phyloP scores from a whole-genome alignment of 2,113 vertebrate species.

The Salvelinus alpinus region DNA sequence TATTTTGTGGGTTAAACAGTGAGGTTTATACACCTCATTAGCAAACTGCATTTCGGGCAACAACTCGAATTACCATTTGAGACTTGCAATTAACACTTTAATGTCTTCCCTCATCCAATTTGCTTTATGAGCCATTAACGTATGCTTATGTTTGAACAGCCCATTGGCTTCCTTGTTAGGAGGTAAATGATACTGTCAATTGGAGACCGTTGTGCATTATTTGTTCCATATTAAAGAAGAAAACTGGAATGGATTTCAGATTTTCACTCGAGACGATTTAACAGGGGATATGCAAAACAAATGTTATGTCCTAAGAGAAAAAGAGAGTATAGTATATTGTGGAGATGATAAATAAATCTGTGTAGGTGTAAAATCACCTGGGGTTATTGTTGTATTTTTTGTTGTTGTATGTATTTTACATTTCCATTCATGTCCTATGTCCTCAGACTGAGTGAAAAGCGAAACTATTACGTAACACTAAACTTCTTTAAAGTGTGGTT shows the following conservation, averaged over 20 bases:
- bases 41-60: slow-evolving; percentile 65
- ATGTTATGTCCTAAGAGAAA: too few species aligned
- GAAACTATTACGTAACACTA: background rate
- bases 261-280: slow-evolving; percentile 8
- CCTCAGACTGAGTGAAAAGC: background rate
- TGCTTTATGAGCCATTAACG: slow-evolving; percentile 76
- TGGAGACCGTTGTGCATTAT: slow-evolving; percentile 44
- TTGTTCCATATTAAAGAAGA: slow-evolving; percentile 35
- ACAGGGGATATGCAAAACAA: too few species aligned
- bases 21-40: slow-evolving; percentile 65
- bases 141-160: slow-evolving; percentile 70
- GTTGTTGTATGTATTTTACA: background rate
- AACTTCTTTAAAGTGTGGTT: too few species aligned
- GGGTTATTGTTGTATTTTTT: too few species aligned
- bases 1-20: slow-evolving; percentile 37
- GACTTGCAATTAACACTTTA: slow-evolving; percentile 70
- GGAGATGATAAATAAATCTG: too few species aligned
- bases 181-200: slow-evolving; percentile 70
- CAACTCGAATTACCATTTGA: slow-evolving; percentile 73
- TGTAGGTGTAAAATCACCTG: too few species aligned
- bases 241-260: slow-evolving; percentile 29
- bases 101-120: slow-evolving; percentile 73
- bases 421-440: background rate
- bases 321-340: too few species aligned
- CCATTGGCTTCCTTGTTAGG: slow-evolving; percentile 76